Evolutionary conservation across 2,797 vertebrate genomes (phyloP).

Genomic region (Gymnopithys bicolor): DNA sequence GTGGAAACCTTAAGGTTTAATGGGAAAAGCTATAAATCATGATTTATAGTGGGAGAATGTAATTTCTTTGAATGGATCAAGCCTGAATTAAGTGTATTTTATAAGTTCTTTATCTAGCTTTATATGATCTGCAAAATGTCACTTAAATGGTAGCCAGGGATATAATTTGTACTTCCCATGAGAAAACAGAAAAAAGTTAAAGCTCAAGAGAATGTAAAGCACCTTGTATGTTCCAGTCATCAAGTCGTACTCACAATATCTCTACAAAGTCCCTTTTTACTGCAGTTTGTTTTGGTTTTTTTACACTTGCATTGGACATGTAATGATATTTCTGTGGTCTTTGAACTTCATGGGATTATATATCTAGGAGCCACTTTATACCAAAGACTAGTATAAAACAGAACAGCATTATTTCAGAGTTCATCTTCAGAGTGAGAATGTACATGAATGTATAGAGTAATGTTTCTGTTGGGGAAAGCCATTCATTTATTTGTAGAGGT

Average conservation of each 20-base stretch:
- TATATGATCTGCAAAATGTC: conserved; percentile 4
- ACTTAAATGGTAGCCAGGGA: background rate
- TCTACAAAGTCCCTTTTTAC: background rate
- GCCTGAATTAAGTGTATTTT: background rate
- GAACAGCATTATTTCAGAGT: background rate
- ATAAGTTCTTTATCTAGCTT: background rate
- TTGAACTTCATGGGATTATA: background rate
- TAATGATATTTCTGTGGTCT: background rate
- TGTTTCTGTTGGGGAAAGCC: background rate
- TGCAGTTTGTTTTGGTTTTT: background rate
- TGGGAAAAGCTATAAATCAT: conserved; percentile 12
- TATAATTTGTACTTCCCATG: background rate
- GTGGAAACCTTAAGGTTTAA: conserved; percentile 13
- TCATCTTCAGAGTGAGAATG: background rate
- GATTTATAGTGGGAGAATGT: conserved; percentile 30
- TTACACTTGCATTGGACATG: background rate
- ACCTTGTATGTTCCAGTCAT: background rate
- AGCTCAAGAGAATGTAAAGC: background rate
- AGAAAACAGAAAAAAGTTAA: conserved; percentile 4
- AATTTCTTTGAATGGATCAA: conserved; percentile 22
- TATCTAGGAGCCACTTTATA: background rate
- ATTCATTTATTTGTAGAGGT: background rate
- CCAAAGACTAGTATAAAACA: background rate
- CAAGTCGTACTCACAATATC: background rate
- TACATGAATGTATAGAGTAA: background rate